These are phyloP conservation scores for Riparia riparia DNA, from an alignment of 2,113 vertebrate genomes.

Conservation along the genomic window DNA sequence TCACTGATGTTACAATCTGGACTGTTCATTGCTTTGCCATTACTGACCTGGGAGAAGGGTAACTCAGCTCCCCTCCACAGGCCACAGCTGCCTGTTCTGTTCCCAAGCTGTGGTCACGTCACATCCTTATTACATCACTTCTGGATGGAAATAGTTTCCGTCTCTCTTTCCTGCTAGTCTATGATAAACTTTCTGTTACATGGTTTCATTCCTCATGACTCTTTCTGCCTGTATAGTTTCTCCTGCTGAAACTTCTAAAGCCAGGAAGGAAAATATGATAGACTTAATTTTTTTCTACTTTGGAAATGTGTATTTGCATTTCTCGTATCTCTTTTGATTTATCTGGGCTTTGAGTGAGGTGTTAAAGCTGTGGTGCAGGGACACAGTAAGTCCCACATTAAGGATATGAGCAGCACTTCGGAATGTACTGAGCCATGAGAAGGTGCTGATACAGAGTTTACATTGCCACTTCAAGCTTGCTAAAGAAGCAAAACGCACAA, in stretches of 20 bases:
- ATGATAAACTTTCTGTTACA: background rate
- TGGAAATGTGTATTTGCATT: background rate
- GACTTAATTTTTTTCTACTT: background rate
- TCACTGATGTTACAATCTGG: background rate
- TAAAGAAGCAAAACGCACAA: background rate
- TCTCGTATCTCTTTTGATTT: background rate
- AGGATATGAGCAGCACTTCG: background rate
- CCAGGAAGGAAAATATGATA: background rate
- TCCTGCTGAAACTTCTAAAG: background rate
- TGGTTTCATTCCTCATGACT: background rate
- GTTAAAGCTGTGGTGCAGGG: background rate
- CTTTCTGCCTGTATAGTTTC: background rate
- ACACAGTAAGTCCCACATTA: background rate
- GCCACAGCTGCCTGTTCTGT: background rate
- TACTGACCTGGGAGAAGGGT: background rate
- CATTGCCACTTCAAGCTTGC: background rate
- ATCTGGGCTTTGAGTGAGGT: background rate
- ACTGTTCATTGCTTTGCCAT: background rate
- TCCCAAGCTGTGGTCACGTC: too few relatives aligned
- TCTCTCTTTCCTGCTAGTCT: background rate
- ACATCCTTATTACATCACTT: too few relatives aligned
- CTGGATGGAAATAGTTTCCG: background rate
- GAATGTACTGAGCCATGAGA: background rate
- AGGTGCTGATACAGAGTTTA: background rate
- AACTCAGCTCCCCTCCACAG: accelerated